phyloP scores from a whole-genome alignment of 2,888 invertebrate species.

The Rotaria socialis region DNA sequence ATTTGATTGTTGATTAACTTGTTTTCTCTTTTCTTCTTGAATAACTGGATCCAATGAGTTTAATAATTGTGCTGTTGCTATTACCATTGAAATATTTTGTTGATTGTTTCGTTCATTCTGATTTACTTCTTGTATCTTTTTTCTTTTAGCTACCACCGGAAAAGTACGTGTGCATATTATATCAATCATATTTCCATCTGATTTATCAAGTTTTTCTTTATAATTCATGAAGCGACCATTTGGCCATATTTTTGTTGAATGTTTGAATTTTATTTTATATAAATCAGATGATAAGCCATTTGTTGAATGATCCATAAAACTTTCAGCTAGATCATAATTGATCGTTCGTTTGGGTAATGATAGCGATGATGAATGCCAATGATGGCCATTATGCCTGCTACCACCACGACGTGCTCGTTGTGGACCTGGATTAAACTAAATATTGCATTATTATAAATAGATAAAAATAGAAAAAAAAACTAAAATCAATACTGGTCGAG shows the following conservation, averaged over 20 bases:
- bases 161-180: background rate
- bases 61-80: background rate
- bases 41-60: background rate
- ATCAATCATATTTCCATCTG: background rate
- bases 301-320: constrained; percentile 28
- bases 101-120: too few relatives aligned
- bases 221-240: constrained; percentile 23
- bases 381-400: background rate
- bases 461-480: background rate
- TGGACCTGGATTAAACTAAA: background rate
- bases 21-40: background rate
- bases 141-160: background rate
- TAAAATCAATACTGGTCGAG: background rate
- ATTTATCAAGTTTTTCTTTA: background rate
- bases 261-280: background rate
- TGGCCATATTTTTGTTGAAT: constrained; percentile 17
- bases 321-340: constrained; percentile 23
- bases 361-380: background rate
- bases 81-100: background rate
- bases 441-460: background rate
- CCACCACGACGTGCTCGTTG: constrained; percentile 3
- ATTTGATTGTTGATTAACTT: background rate
- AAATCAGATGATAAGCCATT: constrained; percentile 5
- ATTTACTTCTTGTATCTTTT: background rate
- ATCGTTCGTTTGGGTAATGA: background rate